Percentiles rank a stretch among this genome's conserved stretches.
These are phyloP conservation scores for Stigmatopora nigra DNA, from an alignment of 2,113 vertebrate species.

Conservation along the genomic window DNA sequence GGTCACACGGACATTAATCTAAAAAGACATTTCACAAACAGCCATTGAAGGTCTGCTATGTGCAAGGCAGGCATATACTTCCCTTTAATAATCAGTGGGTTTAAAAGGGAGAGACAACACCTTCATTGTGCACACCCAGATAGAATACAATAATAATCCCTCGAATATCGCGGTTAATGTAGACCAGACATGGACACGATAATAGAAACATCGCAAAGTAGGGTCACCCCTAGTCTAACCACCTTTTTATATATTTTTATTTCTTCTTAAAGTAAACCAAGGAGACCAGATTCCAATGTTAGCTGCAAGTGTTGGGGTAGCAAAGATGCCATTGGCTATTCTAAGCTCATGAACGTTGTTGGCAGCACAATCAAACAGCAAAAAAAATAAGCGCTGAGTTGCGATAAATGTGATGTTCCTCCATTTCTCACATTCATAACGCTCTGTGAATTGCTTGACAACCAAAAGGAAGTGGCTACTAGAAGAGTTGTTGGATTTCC, in stretches of 20 bases:
- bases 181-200: too few species aligned
- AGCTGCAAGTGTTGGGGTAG: slow-evolving; percentile 17
- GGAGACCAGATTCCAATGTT: slow-evolving; percentile 9
- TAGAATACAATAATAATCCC: too few species aligned
- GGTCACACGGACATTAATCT: slow-evolving; percentile 95
- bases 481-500: too few species aligned
- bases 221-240: too few species aligned
- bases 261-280: not conserved
- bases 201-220: too few species aligned
- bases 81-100: too few species aligned
- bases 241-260: too few species aligned
- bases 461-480: too few species aligned
- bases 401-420: slow-evolving; percentile 18
- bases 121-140: too few species aligned
- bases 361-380: slow-evolving; percentile 38
- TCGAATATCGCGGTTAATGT: too few species aligned
- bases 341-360: slow-evolving; percentile 18
- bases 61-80: too few species aligned
- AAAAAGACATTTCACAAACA: slow-evolving; percentile 3
- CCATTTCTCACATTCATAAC: slow-evolving; percentile 5
- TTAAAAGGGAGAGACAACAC: too few species aligned
- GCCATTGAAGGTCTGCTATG: not conserved
- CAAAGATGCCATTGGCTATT: slow-evolving; percentile 41
- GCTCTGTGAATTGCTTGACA: not conserved
- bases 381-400: slow-evolving; percentile 23